Evolutionary conservation across 2,113 vertebrate species (phyloP).

Genomic region (Prochilodus magdalenae): DNA sequence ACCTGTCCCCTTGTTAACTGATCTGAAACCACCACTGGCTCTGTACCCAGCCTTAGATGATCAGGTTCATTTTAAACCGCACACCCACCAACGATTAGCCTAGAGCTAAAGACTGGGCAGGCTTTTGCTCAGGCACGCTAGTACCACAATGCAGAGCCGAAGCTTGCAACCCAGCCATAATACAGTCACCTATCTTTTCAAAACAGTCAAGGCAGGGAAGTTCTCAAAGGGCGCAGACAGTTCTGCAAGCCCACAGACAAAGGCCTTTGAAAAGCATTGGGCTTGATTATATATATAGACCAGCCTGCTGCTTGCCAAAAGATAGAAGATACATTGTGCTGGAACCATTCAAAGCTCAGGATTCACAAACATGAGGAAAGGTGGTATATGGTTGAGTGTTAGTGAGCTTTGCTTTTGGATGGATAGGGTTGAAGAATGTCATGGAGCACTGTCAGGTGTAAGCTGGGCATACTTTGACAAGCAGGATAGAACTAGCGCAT

Average conservation of each 20-base stretch:
- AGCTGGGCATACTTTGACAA: neutral
- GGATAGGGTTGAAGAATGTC: neutral
- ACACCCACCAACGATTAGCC: neutral
- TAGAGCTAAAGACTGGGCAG: neutral
- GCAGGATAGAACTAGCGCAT: neutral
- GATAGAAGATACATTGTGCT: slow-evolving; percentile 43
- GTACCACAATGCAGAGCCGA: neutral
- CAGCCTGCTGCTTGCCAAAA: slow-evolving; percentile 17
- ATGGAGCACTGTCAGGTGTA: neutral
- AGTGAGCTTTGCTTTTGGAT: neutral
- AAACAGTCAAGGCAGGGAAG: slow-evolving; percentile 38
- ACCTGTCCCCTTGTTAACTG: neutral
- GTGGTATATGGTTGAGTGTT: slow-evolving; percentile 4
- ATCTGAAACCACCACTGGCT: slow-evolving; percentile 20
- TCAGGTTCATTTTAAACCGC: neutral
- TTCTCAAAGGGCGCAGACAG: slow-evolving; percentile 54
- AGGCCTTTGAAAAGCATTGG: slow-evolving; percentile 63
- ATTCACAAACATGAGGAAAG: slow-evolving; percentile 9
- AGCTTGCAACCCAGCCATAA: slow-evolving; percentile 26
- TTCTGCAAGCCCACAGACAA: slow-evolving; percentile 52
- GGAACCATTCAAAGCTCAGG: neutral
- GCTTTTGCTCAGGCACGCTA: slow-evolving; percentile 4
- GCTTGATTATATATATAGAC: slow-evolving; percentile 54
- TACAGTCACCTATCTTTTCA: slow-evolving; percentile 43
- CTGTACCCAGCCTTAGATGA: neutral